A percentile compares a stretch with the other conserved stretches of the same genome.
phyloP scores from a whole-genome alignment of 2,797 vertebrate species.

The Petrocephalus sullivani region DNA sequence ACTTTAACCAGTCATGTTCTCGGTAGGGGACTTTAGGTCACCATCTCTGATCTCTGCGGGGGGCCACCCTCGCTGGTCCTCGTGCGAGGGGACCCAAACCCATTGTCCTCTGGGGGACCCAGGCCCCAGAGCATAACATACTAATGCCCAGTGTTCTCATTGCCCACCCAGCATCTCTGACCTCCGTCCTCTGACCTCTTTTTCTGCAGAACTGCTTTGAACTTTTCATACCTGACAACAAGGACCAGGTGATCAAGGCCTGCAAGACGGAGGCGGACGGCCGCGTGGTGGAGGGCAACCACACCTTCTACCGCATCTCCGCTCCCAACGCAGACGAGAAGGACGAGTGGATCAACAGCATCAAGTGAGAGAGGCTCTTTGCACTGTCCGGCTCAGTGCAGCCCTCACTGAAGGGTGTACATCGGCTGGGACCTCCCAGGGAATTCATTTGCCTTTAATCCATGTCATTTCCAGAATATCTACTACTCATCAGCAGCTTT shows the following conservation, averaged over 20 bases:
- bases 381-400: background rate
- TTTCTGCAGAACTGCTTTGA: slow-evolving; percentile 89
- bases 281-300: slow-evolving; percentile 93
- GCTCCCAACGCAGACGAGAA: slow-evolving; percentile 89
- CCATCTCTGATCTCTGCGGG: no score
- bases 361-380: slow-evolving; percentile 69
- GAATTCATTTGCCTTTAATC: background rate
- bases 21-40: background rate
- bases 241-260: slow-evolving; percentile 96
- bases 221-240: slow-evolving; percentile 94
- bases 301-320: slow-evolving; percentile 92
- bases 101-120: background rate
- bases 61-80: no score
- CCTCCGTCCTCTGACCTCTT: background rate
- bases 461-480: background rate
- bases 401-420: background rate
- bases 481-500: background rate
- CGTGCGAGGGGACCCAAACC: background rate
- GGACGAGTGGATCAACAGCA: slow-evolving; percentile 94
- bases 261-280: slow-evolving; percentile 96
- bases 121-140: background rate
- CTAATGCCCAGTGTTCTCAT: background rate
- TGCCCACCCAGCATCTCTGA: background rate
- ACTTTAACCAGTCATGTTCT: background rate
- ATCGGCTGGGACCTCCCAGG: background rate